Conservation (phyloP, 1,140 invertebrate genomes). For the Vanessa tameamea region DNA sequence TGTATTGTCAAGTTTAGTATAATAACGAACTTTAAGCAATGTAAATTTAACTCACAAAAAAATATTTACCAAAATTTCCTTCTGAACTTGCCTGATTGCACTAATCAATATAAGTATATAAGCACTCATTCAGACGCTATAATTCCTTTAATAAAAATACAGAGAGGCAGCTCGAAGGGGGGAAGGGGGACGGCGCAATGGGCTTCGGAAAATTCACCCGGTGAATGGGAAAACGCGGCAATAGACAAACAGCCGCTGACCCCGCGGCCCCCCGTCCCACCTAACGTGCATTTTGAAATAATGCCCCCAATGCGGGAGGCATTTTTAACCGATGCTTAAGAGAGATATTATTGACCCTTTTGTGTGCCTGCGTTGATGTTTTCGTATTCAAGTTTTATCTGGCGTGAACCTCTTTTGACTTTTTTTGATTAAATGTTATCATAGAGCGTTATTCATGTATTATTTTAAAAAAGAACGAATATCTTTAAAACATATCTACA, state of each 20-base stretch:
- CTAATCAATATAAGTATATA: conserved; percentile 75
- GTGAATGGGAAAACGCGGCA: conserved; percentile 77
- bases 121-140: conserved; percentile 72
- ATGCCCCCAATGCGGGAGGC: conserved; percentile 64
- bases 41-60: not conserved
- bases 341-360: conserved; percentile 46
- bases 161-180: conserved; percentile 64
- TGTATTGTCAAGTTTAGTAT: too few relatives aligned
- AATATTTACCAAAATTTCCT: conserved; percentile 10
- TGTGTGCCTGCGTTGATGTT: conserved; percentile 19
- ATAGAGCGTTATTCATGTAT: not conserved
- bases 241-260: conserved; percentile 78
- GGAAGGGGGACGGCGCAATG: conserved; percentile 65
- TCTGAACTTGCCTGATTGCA: conserved; percentile 32
- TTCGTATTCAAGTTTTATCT: conserved; percentile 26
- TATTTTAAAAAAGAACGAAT: conserved; percentile 5
- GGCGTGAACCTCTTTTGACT: conserved; percentile 4
- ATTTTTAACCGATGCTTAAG: conserved; percentile 60
- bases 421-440: conserved; percentile 12
- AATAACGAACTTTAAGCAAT: too few relatives aligned
- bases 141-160: conserved; percentile 79
- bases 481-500: not conserved
- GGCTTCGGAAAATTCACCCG: conserved; percentile 79
- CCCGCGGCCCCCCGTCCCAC: conserved; percentile 56
- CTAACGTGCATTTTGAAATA: conserved; percentile 77